These are phyloP conservation scores for Halichoerus grypus DNA, from an alignment of 2,113 vertebrate species.

Conservation along the genomic window DNA sequence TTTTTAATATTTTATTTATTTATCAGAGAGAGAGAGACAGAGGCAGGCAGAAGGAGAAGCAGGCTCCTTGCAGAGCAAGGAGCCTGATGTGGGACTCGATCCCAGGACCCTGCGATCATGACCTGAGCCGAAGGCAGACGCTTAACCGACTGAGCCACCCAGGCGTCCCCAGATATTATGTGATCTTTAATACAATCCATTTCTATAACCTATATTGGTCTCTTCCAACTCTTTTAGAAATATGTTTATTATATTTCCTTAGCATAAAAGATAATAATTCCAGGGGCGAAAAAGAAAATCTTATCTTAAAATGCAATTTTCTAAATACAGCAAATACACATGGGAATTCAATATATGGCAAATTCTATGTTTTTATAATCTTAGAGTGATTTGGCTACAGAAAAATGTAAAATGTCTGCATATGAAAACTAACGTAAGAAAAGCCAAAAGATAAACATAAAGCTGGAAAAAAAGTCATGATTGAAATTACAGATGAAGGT, in stretches of 20 bases:
- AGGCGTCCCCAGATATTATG: background rate
- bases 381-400: background rate
- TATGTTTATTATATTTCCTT: background rate
- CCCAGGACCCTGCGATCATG: too few species aligned
- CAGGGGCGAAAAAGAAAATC: background rate
- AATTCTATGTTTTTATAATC: conserved; percentile 29
- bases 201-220: background rate
- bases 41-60: too few species aligned
- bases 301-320: background rate
- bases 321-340: conserved; percentile 19
- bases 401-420: background rate
- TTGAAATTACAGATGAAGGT: background rate
- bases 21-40: too few species aligned
- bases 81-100: too few species aligned
- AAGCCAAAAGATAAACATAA: conserved; percentile 46
- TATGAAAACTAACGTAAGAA: conserved; percentile 41
- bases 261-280: background rate
- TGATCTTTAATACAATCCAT: background rate
- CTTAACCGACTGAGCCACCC: too few species aligned
- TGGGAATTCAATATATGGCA: background rate
- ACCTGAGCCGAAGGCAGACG: too few species aligned
- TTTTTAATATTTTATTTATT: too few species aligned
- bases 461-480: background rate
- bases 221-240: background rate
- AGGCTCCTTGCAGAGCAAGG: too few species aligned